Conservation (phyloP, 1,140 invertebrate species). For the Euwallacea similis region DNA sequence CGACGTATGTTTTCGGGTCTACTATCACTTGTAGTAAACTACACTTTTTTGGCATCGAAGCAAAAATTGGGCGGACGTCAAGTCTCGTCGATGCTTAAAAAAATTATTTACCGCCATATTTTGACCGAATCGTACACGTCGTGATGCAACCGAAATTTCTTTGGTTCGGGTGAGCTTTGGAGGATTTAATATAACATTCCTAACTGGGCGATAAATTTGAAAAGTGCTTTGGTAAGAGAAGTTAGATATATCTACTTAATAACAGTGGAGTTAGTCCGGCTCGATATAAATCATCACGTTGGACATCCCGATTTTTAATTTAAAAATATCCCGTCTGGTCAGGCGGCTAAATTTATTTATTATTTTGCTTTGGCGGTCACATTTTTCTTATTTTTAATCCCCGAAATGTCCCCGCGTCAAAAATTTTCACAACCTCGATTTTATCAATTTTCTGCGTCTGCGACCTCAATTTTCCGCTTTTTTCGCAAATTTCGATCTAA, state of each 20-base stretch:
- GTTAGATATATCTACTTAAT: conserved; percentile 7
- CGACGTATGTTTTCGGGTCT: background rate
- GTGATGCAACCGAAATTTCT: too few relatives aligned
- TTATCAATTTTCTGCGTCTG: conserved; percentile 16
- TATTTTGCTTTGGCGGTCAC: conserved; percentile 34
- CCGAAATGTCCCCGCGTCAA: conserved; percentile 3
- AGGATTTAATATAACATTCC: background rate
- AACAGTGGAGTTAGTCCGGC: conserved; percentile 4
- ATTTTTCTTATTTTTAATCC: conserved; percentile 40
- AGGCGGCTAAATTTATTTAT: conserved; percentile 37
- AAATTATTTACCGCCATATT: too few relatives aligned
- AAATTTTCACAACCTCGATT: conserved; percentile 4
- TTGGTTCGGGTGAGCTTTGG: too few relatives aligned
- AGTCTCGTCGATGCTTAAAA: background rate
- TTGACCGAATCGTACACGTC: too few relatives aligned
- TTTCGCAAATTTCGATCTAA: background rate
- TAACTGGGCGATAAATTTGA: background rate
- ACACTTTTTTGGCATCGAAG: conserved; percentile 13
- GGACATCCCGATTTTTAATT: conserved; percentile 37
- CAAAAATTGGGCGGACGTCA: conserved; percentile 2
- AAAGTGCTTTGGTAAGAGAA: background rate
- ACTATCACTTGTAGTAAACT: conserved; percentile 29
- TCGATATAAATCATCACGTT: conserved; percentile 27
- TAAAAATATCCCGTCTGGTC: conserved; percentile 38
- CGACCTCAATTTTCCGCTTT: background rate